These are phyloP conservation scores for Notocelia uddmanniana DNA, from an alignment of 2,888 invertebrate genomes.

Conservation along the genomic window DNA sequence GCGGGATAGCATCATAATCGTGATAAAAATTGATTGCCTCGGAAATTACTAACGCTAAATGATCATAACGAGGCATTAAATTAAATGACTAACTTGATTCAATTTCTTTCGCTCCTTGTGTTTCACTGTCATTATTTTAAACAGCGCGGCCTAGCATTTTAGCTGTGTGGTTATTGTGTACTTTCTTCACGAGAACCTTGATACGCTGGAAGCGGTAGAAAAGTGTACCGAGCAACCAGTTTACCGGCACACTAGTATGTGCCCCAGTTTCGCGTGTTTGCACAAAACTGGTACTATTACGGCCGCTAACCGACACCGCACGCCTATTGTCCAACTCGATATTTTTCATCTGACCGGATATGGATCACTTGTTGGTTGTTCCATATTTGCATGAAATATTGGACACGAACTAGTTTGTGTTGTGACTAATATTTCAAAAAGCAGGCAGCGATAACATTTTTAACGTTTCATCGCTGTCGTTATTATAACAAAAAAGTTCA, in stretches of 20 bases:
- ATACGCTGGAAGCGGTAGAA: slow-evolving; percentile 33
- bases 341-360: slow-evolving; percentile 44
- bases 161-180: slow-evolving; percentile 9
- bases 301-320: slow-evolving; percentile 61
- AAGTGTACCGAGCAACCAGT: slow-evolving; percentile 49
- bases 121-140: slow-evolving; percentile 29
- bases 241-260: slow-evolving; percentile 53
- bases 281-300: slow-evolving; percentile 68
- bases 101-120: slow-evolving; percentile 24
- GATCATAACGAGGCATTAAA: slow-evolving; percentile 12
- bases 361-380: slow-evolving; percentile 28
- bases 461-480: background rate
- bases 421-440: slow-evolving; percentile 22
- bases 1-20: slow-evolving; percentile 22
- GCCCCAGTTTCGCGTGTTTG: slow-evolving; percentile 69
- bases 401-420: background rate
- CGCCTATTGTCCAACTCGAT: slow-evolving; percentile 48
- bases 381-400: slow-evolving; percentile 24
- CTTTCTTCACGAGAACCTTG: slow-evolving; percentile 28
- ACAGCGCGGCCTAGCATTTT: slow-evolving; percentile 13
- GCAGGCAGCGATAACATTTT: background rate
- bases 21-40: slow-evolving; percentile 28
- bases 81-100: slow-evolving; percentile 38
- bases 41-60: slow-evolving; percentile 33
- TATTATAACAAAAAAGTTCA: background rate